Conservation (phyloP, 2,797 vertebrate species). For the Scolopax rusticola region DNA sequence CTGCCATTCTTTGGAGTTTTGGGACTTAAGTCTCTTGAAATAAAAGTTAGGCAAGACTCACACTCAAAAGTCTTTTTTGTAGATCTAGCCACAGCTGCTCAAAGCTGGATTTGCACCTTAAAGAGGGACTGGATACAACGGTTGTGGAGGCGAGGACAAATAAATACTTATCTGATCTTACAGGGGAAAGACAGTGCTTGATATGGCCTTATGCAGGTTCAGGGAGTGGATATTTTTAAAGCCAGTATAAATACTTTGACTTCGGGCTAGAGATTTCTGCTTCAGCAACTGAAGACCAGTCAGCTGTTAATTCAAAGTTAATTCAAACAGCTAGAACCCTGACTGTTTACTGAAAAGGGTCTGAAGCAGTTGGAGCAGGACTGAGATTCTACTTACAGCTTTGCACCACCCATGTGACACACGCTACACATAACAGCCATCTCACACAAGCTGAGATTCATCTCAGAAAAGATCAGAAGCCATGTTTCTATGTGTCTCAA, state of each 20-base stretch:
- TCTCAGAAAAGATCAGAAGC: background rate
- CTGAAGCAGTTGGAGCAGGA: background rate
- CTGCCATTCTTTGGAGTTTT: background rate
- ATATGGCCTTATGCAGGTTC: background rate
- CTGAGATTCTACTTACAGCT: background rate
- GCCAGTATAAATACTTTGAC: slow-evolving; percentile 17
- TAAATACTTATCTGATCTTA: background rate
- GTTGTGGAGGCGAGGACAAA: background rate
- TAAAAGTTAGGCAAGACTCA: background rate
- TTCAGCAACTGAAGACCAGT: background rate
- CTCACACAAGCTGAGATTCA: background rate
- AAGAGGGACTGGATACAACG: background rate
- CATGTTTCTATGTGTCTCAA: background rate
- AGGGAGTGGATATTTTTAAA: slow-evolving; percentile 5
- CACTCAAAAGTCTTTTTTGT: background rate
- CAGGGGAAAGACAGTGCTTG: background rate
- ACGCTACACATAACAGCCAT: background rate
- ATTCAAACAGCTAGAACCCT: background rate
- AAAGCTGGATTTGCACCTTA: background rate
- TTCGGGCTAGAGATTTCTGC: background rate
- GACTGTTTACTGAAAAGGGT: background rate
- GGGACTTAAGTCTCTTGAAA: background rate
- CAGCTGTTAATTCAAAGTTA: slow-evolving; percentile 32
- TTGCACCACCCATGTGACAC: background rate
- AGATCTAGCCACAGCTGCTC: background rate